Base-by-base conservation (phyloP, 2,888 invertebrate species). In the Esperia sulphurella region DNA sequence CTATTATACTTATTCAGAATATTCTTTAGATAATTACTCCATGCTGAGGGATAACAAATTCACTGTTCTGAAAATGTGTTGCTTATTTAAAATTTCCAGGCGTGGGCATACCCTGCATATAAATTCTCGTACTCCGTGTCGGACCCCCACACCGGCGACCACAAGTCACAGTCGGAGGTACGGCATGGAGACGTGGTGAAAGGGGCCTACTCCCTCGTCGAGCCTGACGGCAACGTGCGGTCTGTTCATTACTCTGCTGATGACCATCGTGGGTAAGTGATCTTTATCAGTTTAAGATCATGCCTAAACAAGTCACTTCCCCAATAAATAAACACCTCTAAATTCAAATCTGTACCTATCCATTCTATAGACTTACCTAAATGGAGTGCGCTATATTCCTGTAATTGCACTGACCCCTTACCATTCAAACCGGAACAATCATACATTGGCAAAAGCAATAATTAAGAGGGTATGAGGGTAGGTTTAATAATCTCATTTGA, bases 151-250 rank as follows among this genome's bases (percentile, higher is more conserved):
- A 91, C 91, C 8, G 91, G 91, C 12, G 92, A 92, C 78, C 82
- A 90, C 64, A 92, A 92, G 75, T 86, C 90, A 40, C 91, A 91
- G 64, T 71, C 83, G 35, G 92, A 92, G 74, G 75, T 76, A 56
- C 83, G 90, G 35, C 84, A 91, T 65, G 93, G 93, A 4, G 91
- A 92, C 68, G 83, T 80, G 46, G 93, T 93, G 52, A 89, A 83
- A 63, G 93, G 93, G 33, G 84, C 90, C 51, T 93, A 93, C 78
- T 88, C 90, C 50, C 83, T 92, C 31, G 88, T 91, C 53, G 91
- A 92, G 62, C 91, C 92, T 43, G 91, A 89, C 52, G 92, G 92
- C 67, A 90, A 91, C 68, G 73, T 87, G 66, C 85, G 91, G 56
- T 81, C 85, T 55, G 91, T 91, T 57, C 88, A 91, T 67, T 91